These are phyloP conservation scores for Vulpes lagopus DNA, from an alignment of 2,113 vertebrate species.

Conservation along the genomic window DNA sequence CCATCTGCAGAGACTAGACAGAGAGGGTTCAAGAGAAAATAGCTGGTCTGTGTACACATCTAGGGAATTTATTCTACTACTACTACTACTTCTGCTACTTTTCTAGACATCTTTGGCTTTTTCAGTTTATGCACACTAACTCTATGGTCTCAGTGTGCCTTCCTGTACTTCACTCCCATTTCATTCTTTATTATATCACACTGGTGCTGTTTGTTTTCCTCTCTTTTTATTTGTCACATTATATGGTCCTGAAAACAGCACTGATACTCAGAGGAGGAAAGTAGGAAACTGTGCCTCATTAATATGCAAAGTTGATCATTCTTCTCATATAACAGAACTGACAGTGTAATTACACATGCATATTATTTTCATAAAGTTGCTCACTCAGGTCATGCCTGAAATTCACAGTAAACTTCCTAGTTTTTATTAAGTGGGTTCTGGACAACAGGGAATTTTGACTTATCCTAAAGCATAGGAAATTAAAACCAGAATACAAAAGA, in stretches of 20 bases:
- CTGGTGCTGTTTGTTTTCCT: not conserved
- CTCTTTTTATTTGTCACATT: not conserved
- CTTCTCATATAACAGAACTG: not conserved
- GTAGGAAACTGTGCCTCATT: not conserved
- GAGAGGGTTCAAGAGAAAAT: not conserved
- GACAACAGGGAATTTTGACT: conserved; percentile 52
- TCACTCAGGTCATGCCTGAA: conserved; percentile 41
- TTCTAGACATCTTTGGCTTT: not conserved
- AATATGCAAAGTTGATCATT: conserved; percentile 15
- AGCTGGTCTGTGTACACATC: not conserved
- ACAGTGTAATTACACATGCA: conserved; percentile 18
- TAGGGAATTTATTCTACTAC: not conserved
- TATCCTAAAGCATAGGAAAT: conserved; percentile 2
- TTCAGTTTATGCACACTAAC: not conserved
- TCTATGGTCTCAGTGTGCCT: not conserved
- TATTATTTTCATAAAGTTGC: conserved; percentile 56
- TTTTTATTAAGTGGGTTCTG: conserved; percentile 38
- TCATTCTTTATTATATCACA: not conserved
- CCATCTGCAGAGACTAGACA: not conserved
- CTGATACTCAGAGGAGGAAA: not conserved
- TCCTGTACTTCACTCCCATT: not conserved
- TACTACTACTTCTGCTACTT: not conserved
- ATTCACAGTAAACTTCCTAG: conserved; percentile 57
- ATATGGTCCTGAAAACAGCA: not conserved
- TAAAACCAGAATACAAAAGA: conserved; percentile 26